These are phyloP conservation scores for Ramphastos sulfuratus DNA, from an alignment of 2,113 vertebrate genomes.

Conservation along the genomic window DNA sequence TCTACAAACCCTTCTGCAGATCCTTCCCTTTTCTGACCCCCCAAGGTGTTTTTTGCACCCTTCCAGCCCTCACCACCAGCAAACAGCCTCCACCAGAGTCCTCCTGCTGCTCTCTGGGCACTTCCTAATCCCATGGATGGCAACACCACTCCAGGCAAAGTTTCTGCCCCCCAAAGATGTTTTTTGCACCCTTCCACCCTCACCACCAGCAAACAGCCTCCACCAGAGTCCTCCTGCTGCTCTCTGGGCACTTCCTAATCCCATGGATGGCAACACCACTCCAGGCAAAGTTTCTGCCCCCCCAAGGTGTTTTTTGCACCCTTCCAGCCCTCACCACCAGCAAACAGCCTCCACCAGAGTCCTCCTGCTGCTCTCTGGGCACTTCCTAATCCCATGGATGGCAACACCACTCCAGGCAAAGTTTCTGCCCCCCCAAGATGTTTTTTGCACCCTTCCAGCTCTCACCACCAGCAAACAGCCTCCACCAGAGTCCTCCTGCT, in stretches of 20 bases:
- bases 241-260: no score
- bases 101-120: accelerated
- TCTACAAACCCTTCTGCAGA: background rate
- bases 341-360: accelerated
- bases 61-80: background rate
- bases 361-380: accelerated
- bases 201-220: no score
- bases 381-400: background rate
- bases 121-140: background rate
- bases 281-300: no score
- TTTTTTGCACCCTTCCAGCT: no score
- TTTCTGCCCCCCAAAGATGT: background rate
- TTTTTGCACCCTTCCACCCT: no score
- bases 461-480: background rate
- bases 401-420: background rate
- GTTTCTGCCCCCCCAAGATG: background rate
- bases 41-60: background rate
- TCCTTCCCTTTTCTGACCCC: background rate
- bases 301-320: no score
- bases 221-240: no score
- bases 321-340: background rate
- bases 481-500: no score
- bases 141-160: background rate
- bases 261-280: no score
- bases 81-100: accelerated